A percentile compares a stretch with the other conserved stretches of the same genome.
phyloP scores from a whole-genome alignment of 2,113 vertebrate species.

The Cisticola juncidis region DNA sequence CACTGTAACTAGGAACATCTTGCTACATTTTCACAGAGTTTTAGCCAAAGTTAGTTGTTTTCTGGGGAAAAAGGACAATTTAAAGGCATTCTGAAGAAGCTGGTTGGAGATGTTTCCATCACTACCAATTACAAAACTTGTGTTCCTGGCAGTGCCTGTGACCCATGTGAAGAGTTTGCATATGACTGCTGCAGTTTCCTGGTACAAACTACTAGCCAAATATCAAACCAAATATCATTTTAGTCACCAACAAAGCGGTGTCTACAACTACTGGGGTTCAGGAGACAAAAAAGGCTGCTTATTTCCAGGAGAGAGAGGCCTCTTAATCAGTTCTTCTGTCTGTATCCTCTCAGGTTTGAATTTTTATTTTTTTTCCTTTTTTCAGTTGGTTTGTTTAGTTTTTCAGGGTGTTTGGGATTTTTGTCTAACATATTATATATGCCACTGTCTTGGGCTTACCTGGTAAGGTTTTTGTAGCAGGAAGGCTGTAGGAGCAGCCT shows the following conservation, averaged over 20 bases:
- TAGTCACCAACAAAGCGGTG: neutral
- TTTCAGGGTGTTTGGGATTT: neutral
- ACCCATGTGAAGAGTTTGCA: neutral
- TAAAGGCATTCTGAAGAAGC: neutral
- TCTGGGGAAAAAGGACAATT: neutral
- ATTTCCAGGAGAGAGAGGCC: neutral
- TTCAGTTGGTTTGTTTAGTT: neutral
- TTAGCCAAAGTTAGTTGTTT: neutral
- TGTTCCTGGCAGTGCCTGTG: neutral
- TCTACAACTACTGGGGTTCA: neutral
- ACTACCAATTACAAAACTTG: neutral
- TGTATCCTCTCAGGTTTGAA: neutral
- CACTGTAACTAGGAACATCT: neutral
- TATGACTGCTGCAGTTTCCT: neutral
- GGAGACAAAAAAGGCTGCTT: neutral
- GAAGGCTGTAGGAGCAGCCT: neutral
- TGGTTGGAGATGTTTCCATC: neutral
- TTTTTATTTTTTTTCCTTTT: too few relatives aligned
- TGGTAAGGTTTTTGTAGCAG: neutral
- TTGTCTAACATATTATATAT: neutral
- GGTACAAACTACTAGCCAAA: neutral
- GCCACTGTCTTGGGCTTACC: neutral
- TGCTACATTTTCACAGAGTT: neutral
- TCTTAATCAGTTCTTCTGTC: neutral
- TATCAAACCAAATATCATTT: neutral